phyloP scores from a whole-genome alignment of 2,797 vertebrate species.

The Saxicola maurus region DNA sequence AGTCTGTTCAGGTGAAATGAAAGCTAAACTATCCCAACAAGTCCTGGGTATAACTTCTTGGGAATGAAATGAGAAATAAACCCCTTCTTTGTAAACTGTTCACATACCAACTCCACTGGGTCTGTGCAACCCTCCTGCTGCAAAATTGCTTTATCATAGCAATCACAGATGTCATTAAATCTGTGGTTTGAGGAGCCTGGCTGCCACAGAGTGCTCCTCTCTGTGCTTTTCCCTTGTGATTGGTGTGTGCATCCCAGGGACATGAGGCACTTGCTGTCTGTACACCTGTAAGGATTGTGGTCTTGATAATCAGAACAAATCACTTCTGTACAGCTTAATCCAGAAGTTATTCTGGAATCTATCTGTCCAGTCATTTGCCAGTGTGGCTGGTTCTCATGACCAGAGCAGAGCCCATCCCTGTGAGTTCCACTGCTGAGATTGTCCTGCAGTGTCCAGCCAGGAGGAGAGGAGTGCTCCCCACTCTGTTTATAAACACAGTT shows the following conservation, averaged over 20 bases:
- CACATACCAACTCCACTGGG: background rate
- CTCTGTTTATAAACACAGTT: background rate
- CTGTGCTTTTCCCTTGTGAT: background rate
- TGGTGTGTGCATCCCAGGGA: background rate
- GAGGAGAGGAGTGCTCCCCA: background rate
- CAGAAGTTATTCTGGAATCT: background rate
- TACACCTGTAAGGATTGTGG: rapidly evolving
- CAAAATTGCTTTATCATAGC: background rate
- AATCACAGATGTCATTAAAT: no score
- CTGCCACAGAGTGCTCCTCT: background rate
- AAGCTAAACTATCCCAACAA: background rate
- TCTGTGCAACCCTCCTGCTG: background rate
- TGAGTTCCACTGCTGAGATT: background rate
- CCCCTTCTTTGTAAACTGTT: background rate
- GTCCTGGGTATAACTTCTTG: background rate
- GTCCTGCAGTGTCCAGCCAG: background rate
- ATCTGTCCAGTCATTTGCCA: background rate
- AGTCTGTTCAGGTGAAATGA: background rate
- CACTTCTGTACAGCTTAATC: background rate
- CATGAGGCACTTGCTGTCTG: rapidly evolving
- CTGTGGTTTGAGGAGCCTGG: background rate
- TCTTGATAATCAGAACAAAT: background rate
- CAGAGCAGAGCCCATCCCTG: background rate
- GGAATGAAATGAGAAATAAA: background rate
- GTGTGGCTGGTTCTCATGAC: background rate